Conservation (phyloP, 2,888 invertebrate genomes). For the Andrena dorsata region DNA sequence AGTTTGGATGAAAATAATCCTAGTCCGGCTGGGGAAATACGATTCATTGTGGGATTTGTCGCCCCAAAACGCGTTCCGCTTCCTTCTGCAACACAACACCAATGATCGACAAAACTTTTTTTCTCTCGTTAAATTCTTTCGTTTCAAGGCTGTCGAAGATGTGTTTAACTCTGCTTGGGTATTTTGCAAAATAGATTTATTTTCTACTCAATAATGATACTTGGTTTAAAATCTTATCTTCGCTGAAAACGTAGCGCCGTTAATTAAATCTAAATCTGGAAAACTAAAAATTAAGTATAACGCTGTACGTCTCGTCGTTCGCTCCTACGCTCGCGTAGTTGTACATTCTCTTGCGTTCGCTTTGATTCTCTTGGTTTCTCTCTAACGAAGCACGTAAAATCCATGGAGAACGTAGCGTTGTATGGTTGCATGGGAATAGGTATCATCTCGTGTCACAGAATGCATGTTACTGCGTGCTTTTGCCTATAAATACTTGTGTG, state of each 20-base stretch:
- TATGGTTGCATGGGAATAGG: neutral
- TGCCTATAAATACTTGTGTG: neutral
- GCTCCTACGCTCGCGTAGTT: no score
- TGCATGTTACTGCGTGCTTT: neutral
- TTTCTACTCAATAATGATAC: conserved; percentile 26
- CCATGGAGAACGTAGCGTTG: neutral
- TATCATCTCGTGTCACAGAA: conserved; percentile 48
- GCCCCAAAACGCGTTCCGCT: neutral
- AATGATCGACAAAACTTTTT: neutral
- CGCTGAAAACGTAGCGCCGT: conserved; percentile 6
- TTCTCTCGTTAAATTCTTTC: neutral
- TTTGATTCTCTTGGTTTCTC: neutral
- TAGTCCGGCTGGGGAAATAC: neutral
- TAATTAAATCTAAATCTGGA: neutral
- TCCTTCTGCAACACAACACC: conserved; percentile 4
- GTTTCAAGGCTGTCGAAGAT: neutral
- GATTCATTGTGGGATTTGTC: neutral
- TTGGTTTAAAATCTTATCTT: neutral
- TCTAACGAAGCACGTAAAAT: neutral
- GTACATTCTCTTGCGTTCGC: neutral
- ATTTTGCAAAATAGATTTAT: conserved; percentile 45
- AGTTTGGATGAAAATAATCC: neutral
- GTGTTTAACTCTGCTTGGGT: neutral
- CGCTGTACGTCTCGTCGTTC: neutral
- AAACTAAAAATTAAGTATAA: neutral